Conservation (phyloP, 1,140 invertebrate species). For the Epicauta chinensis region DNA sequence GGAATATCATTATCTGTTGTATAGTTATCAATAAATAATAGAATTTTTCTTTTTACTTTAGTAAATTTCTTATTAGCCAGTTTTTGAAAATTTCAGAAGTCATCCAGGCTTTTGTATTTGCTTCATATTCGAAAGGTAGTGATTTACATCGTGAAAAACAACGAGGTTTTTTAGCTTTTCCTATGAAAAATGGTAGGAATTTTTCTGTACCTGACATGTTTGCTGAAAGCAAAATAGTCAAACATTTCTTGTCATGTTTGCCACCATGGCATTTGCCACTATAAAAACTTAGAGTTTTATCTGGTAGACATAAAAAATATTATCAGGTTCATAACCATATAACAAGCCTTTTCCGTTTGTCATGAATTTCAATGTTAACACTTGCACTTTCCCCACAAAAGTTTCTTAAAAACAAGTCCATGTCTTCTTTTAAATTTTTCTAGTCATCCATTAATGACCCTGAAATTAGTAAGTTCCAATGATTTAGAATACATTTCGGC, state of each 20-base stretch:
- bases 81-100: too few relatives aligned
- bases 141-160: neutral
- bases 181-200: constrained; percentile 40
- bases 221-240: constrained; percentile 40
- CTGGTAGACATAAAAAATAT: constrained; percentile 39
- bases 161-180: too few relatives aligned
- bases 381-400: constrained; percentile 6
- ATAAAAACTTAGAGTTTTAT: constrained; percentile 30
- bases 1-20: too few relatives aligned
- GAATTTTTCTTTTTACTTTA: too few relatives aligned
- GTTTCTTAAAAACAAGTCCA: neutral
- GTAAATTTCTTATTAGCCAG: too few relatives aligned
- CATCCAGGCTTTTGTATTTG: too few relatives aligned
- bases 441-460: too few relatives aligned
- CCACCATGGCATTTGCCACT: constrained; percentile 25
- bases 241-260: constrained; percentile 36
- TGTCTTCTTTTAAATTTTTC: too few relatives aligned
- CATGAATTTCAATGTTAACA: constrained; percentile 5
- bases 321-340: constrained; percentile 21
- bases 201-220: constrained; percentile 44
- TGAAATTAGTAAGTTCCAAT: too few relatives aligned
- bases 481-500: too few relatives aligned
- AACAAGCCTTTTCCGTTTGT: constrained; percentile 1
- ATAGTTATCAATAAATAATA: too few relatives aligned
- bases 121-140: too few relatives aligned